Evolutionary conservation across 2,797 vertebrate genomes (phyloP), one percentile per base, ranked within the genome.

Genomic region (Sebastes nivosus): DNA sequence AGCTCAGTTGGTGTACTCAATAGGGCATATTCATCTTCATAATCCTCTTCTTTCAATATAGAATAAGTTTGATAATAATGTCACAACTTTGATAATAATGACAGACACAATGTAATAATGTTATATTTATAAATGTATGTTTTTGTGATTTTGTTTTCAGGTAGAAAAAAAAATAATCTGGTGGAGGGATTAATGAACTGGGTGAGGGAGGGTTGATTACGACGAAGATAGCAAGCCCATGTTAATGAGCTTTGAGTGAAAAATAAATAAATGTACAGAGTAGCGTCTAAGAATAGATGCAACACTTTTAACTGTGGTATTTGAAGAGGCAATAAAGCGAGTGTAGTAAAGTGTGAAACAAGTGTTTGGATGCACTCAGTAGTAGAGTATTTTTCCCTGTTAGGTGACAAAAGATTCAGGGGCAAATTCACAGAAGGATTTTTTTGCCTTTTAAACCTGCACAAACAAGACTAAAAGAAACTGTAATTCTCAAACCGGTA

Each of bases 21-120:
- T 67, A 57, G 54, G 80, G 42, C 66, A 67, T 74, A 82, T 90
- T 88, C 85, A 73, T 84, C 87, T 88, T 80, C 76, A 65, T 90
- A 90, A 84, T 87, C 82, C 84, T 63, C 42, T 63, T 14, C 24
- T 73, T 68, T 90, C 71, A 72, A 71, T 83, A 74, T 71, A 34
- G 72, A 85, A 75, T 64, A 54, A n/a, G 46, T 76, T 79, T 79
- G 65, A 87, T 80, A 58, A 65, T 34, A 63, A 59, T 65, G 70
- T 64, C 83, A 55, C 34, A 59, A 36, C 66, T 77, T 72, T 74
- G 52, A 83, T 66, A 46, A 66, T 42, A 25, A 27, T 42, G 14
- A 16, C 36, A 66, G 24, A 65, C 34, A 25, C n/a, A 64, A 65
- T 64, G 22, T 64, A 30, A n/a, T 14, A 4, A n/a, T 34, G 32